Percentiles rank a stretch among this genome's conserved stretches.
phyloP scores from a whole-genome alignment of 2,797 vertebrate genomes.

The Gymnothorax javanicus region DNA sequence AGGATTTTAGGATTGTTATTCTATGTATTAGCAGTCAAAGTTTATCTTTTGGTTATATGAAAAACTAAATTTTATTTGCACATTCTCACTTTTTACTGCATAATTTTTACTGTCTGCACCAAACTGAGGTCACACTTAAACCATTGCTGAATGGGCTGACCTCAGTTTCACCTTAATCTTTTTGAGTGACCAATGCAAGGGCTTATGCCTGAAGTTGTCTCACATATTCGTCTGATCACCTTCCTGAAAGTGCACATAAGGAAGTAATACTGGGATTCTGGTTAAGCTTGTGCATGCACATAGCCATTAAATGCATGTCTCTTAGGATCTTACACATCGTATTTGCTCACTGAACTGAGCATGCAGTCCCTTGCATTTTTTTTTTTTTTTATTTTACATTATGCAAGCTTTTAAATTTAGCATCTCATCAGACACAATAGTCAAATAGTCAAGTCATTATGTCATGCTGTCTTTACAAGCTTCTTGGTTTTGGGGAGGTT shows the following conservation, averaged over 20 bases:
- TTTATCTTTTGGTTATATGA: too few species aligned
- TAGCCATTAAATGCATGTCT: not conserved
- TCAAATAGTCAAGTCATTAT: not conserved
- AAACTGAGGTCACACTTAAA: not conserved
- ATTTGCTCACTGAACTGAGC: not conserved
- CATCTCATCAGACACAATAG: not conserved
- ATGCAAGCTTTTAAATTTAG: not conserved
- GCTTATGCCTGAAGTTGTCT: not conserved
- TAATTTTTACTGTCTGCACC: not conserved
- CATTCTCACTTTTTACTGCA: not conserved
- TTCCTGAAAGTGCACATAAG: not conserved
- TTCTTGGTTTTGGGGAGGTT: not conserved
- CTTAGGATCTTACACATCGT: not conserved
- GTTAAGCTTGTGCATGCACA: not conserved
- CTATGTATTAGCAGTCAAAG: not conserved
- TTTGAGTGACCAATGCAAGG: not conserved
- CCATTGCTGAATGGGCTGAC: not conserved
- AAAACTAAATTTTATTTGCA: too few species aligned
- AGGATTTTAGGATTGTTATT: not conserved
- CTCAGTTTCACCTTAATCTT: not conserved
- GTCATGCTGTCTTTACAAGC: not conserved
- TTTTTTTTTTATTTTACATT: not conserved
- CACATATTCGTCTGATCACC: not conserved
- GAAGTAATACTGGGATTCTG: not conserved
- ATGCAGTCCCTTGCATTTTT: not conserved